Percentiles rank a stretch among this genome's conserved stretches.
These are phyloP conservation scores for Pandemis corylana DNA, from an alignment of 2,888 invertebrate species.

Conservation along the genomic window DNA sequence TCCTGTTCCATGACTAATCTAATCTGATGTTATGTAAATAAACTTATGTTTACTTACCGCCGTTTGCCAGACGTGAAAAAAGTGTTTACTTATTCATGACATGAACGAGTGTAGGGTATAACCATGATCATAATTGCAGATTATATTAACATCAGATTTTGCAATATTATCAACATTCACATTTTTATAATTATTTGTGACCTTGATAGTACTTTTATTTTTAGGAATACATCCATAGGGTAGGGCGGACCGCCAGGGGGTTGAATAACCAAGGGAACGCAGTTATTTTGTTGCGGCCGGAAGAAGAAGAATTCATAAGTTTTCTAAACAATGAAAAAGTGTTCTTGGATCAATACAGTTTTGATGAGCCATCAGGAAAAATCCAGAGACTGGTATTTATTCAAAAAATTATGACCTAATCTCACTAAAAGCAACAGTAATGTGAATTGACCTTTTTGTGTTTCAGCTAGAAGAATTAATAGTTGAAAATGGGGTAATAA, in stretches of 20 bases:
- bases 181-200: too few species aligned
- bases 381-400: constrained; percentile 70
- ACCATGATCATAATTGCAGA: too few species aligned
- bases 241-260: constrained; percentile 98
- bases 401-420: neutral
- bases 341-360: constrained; percentile 93
- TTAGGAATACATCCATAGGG: constrained; percentile 98
- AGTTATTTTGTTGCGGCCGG: constrained; percentile 95
- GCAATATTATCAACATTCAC: neutral
- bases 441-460: too few species aligned
- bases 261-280: constrained; percentile 96
- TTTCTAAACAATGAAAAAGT: constrained; percentile 96
- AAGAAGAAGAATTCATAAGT: constrained; percentile 96
- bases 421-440: too few species aligned
- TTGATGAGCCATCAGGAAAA: constrained; percentile 62
- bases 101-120: constrained; percentile 5
- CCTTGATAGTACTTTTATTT: constrained; percentile 47
- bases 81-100: neutral
- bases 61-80: neutral
- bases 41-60: neutral
- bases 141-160: neutral
- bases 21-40: constrained; percentile 2
- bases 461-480: constrained; percentile 96
- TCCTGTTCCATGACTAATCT: neutral
- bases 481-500: constrained; percentile 95